Conservation (phyloP, 2,113 vertebrate genomes). For the Boulengeromyrus knoepffleri region DNA sequence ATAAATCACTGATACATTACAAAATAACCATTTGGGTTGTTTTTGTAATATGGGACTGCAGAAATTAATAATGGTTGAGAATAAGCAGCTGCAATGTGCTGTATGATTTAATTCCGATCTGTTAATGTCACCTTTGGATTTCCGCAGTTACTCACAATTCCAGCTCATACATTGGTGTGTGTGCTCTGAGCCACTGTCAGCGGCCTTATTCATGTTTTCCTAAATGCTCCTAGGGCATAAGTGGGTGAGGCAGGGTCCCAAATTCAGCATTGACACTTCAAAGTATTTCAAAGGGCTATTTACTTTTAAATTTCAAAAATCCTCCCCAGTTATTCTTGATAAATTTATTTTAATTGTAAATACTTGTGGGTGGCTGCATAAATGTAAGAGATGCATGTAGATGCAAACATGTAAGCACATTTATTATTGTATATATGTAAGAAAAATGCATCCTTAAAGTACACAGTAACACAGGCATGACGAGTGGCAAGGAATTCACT, state of each 20-base stretch:
- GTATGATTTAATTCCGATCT: background rate
- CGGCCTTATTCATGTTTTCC: background rate
- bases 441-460: background rate
- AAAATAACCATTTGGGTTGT: background rate
- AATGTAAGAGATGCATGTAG: background rate
- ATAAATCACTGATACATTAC: background rate
- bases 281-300: constrained; percentile 3
- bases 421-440: background rate
- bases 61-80: background rate
- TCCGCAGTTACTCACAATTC: background rate
- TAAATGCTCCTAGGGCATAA: background rate
- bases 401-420: background rate
- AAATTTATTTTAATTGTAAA: background rate
- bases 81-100: background rate
- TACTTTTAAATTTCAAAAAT: background rate
- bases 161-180: background rate
- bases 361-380: background rate
- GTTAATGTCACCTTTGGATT: background rate
- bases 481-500: background rate
- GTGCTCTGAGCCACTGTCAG: background rate
- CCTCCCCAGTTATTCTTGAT: background rate
- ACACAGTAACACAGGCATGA: background rate
- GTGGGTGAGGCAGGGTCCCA: background rate
- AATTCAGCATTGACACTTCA: background rate
- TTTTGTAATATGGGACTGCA: background rate